Base-by-base conservation (phyloP, 2,888 invertebrate genomes). In the Chrysopilus asiliformis region DNA sequence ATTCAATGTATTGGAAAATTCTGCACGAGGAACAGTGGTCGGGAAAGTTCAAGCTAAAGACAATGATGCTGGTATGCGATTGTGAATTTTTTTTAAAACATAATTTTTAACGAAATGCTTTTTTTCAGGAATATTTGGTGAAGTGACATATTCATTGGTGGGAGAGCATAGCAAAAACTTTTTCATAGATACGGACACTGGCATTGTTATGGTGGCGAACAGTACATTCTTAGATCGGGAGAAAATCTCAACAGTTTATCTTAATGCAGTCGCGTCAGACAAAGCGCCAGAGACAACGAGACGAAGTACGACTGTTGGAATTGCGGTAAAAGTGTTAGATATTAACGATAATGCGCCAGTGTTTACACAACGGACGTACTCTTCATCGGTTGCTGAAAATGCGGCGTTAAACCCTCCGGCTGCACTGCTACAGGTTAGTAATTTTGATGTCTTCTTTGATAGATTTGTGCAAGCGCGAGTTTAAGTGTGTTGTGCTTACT, bases 301-400 rank as follows among this genome's bases (percentile, higher is more conserved):
- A 41, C 72, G 80, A 49, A 73, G 75, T 3, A 72, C 76, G n/a
- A 76, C 80, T 14, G 82, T 40, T 10, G 51, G 77, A 77, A 66
- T 87, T 3, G 72, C 79, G 51, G 74, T 89, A 28, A 77, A 76
- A 57, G 69, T 91, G 8, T 55, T 72, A 17, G 91, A 93, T 57
- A 74, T 83, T n/a, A 91, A 93, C 59, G 91, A 93, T 60, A 87
- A 91, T 61, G 65, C 77, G 0, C 93, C 93, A 0, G 65, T 74
- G 29, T 93, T 94, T 59, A 74, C 72, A 0, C 79, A 81, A 47
- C 72, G 74, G 31, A 72, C 72, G 7, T 91, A 89, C 59, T 74
- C 76, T 47, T 77, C 80, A 2, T 80, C 77, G 0, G 81, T 91
- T 10, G 81, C 84, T 0, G 90, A 91, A 57, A 89, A 86, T 57